Conservation (phyloP, 2,797 vertebrate species). For the Lutjanus campechanus region DNA sequence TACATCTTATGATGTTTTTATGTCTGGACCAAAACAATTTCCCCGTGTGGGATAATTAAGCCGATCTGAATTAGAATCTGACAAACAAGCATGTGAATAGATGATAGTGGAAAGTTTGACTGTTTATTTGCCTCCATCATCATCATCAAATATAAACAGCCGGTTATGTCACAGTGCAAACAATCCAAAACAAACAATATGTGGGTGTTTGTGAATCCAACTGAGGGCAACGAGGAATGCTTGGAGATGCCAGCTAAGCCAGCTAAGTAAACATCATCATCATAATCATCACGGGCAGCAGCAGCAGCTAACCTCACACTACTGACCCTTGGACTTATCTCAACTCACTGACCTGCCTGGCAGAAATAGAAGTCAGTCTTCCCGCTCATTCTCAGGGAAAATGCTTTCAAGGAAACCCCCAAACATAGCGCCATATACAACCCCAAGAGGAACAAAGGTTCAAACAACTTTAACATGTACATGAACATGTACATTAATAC, state of each 20-base stretch:
- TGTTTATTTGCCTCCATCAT: background rate
- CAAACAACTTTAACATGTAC: constrained; percentile 23
- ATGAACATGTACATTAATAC: too few species aligned
- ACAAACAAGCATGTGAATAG: constrained; percentile 1
- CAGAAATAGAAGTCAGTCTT: constrained; percentile 38
- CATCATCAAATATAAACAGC: background rate
- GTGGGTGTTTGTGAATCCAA: constrained; percentile 22
- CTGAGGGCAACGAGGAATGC: constrained; percentile 14
- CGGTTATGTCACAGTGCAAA: background rate
- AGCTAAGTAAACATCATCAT: constrained; percentile 50
- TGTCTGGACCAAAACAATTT: too few species aligned
- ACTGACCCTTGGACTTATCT: constrained; percentile 44
- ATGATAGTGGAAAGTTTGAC: background rate
- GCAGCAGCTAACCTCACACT: constrained; percentile 14
- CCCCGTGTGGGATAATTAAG: too few species aligned
- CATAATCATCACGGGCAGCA: background rate
- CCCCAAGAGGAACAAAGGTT: constrained; percentile 17
- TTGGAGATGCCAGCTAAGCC: constrained; percentile 28
- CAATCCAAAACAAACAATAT: constrained; percentile 19
- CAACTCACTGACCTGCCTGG: constrained; percentile 29
- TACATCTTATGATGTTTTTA: background rate
- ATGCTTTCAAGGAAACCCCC: constrained; percentile 37
- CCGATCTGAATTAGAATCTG: background rate
- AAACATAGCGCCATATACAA: constrained; percentile 31
- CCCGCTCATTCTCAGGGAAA: constrained; percentile 34